Conservation (phyloP, 2,888 invertebrate genomes). For the Agriopis leucophaearia region DNA sequence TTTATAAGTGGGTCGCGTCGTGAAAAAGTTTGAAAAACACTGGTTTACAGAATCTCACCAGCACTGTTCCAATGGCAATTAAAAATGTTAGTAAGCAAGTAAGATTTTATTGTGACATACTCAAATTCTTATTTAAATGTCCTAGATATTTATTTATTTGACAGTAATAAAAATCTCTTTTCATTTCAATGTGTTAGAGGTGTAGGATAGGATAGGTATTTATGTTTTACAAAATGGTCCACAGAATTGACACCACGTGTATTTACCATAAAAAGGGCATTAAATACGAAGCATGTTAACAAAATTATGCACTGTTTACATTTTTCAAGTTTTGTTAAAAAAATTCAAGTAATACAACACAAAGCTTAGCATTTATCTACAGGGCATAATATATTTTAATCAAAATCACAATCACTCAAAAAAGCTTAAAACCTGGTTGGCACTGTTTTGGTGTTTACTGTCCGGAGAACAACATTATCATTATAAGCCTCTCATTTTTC, state of each 20-base stretch:
- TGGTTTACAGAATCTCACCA: too few relatives aligned
- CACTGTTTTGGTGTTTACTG: background rate
- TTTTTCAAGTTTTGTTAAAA: background rate
- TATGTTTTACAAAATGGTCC: background rate
- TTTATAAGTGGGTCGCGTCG: too few relatives aligned
- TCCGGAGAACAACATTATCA: background rate
- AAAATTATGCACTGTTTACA: background rate
- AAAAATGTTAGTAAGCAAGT: too few relatives aligned
- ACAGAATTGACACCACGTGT: background rate
- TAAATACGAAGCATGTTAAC: background rate
- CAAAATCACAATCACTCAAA: background rate
- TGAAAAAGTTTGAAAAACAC: too few relatives aligned
- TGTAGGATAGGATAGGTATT: background rate
- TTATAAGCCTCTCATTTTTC: too few relatives aligned
- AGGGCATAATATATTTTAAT: background rate
- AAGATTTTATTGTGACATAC: too few relatives aligned
- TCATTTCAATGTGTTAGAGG: background rate
- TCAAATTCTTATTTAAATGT: too few relatives aligned
- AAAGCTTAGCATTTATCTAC: constrained; percentile 2
- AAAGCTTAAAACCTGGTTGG: background rate
- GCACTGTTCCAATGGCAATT: too few relatives aligned
- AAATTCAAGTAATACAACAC: background rate
- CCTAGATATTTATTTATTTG: too few relatives aligned
- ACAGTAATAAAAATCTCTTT: too few relatives aligned
- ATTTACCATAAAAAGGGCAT: background rate